Conservation (phyloP, 2,888 invertebrate genomes). For the Mesorhabditis belari region DNA sequence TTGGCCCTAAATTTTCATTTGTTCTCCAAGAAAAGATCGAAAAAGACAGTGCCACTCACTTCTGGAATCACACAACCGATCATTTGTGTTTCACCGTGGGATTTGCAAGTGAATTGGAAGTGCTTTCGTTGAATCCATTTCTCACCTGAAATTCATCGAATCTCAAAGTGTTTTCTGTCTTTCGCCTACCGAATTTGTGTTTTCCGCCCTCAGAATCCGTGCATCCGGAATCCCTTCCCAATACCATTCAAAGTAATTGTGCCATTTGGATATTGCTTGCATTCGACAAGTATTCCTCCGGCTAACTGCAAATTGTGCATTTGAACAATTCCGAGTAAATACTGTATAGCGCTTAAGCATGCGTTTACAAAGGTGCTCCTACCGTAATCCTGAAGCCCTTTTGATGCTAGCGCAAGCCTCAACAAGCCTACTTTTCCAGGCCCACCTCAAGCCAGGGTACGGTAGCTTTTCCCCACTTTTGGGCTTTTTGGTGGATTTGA, state of each 20-base stretch:
- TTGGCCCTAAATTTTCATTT: background rate
- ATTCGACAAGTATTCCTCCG: constrained; percentile 24
- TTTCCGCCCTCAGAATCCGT: constrained; percentile 2
- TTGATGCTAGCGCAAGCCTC: no score
- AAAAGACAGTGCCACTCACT: background rate
- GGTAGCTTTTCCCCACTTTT: no score
- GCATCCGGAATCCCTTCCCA: constrained; percentile 1
- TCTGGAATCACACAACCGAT: background rate
- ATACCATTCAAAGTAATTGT: constrained; percentile 26
- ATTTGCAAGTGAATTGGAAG: constrained; percentile 7
- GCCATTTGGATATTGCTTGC: constrained; percentile 29
- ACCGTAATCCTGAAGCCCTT: no score
- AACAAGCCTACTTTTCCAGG: no score
- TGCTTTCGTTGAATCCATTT: constrained; percentile 9
- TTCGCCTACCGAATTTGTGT: constrained; percentile 1
- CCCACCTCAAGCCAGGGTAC: no score
- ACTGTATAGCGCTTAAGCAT: no score
- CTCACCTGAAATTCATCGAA: constrained; percentile 3
- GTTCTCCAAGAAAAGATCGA: background rate
- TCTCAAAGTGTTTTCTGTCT: no score
- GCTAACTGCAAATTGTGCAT: constrained; percentile 8
- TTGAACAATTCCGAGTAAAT: no score
- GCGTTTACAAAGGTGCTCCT: no score
- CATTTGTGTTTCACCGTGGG: background rate
- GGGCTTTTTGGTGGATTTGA: no score